Evolutionary conservation across 2,888 invertebrate genomes (phyloP), one percentile per base, ranked within the genome.

Genomic region (Lepidocyrtoides sp.): DNA sequence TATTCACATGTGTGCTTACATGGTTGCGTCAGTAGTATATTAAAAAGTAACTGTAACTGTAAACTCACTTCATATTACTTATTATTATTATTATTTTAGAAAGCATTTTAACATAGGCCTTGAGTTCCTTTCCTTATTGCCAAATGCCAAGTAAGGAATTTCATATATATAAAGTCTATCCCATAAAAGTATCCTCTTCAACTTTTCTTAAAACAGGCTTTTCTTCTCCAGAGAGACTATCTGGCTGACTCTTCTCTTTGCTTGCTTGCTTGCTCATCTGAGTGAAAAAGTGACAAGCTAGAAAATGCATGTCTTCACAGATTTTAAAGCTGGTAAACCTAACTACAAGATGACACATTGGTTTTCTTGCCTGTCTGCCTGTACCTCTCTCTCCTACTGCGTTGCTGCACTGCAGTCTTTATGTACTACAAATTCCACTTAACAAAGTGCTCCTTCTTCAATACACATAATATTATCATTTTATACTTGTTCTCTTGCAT

Each of bases 251-350:
- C 72, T 36, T 10, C 44, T 72, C 77, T 77, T 54, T 51, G 32
- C 44, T 81, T 75, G 23, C 44, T 60, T 79, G 82, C 85, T 86
- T 87, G 75, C 87, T 86, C 91, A 86, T 91, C 91, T 86, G 36
- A 83, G 66, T 77, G 91, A 82, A 60, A 86, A 83, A 91, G 91
- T 91, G 87, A 91, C 91, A 91, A 91, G 87, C 83, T 87, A 91
- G 72, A 87, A 83, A 87, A 85, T 91, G 75, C 85, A 90, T 90
- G 91, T 86, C 63, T 79, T 81, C 91, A 77, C 77, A 89, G 82
- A 83, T 82, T 83, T 89, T 89, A 83, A 89, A 89, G 72, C 48
- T 77, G 77, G 77, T 77, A 77, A 77, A 77, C 77, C 77, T 32
- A 29, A 54, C 54, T 89, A 89, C 89, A 89, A 83, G 75, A 89